These are phyloP conservation scores for Natrix natrix DNA, from an alignment of 2,797 vertebrate species.

Conservation along the genomic window DNA sequence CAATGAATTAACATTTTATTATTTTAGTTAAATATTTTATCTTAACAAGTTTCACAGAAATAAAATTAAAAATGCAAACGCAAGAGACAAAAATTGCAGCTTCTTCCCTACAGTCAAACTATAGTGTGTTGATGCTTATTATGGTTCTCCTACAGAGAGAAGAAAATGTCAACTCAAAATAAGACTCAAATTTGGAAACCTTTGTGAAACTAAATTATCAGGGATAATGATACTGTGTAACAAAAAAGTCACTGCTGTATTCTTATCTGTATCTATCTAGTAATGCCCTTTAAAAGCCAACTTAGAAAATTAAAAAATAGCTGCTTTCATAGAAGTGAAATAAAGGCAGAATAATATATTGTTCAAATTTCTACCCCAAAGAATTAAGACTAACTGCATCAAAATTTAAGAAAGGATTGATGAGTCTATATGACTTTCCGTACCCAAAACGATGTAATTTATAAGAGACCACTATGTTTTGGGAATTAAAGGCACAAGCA, in stretches of 20 bases:
- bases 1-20: background rate
- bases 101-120: background rate
- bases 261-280: background rate
- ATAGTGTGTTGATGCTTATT: background rate
- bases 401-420: background rate
- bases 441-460: background rate
- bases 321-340: background rate
- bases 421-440: background rate
- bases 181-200: background rate
- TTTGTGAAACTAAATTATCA: background rate
- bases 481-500: background rate
- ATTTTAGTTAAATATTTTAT: background rate
- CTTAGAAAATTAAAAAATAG: background rate
- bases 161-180: background rate
- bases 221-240: background rate
- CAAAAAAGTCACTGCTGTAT: background rate
- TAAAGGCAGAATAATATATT: background rate
- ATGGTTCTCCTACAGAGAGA: background rate
- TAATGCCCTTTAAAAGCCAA: background rate
- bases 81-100: background rate
- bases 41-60: background rate
- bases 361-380: background rate
- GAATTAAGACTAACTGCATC: background rate
- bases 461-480: background rate
- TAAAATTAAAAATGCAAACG: background rate